A percentile compares a stretch with the other conserved stretches of the same genome.
Conservation (phyloP, 2,797 vertebrate genomes). For the Strix occidentalis region DNA sequence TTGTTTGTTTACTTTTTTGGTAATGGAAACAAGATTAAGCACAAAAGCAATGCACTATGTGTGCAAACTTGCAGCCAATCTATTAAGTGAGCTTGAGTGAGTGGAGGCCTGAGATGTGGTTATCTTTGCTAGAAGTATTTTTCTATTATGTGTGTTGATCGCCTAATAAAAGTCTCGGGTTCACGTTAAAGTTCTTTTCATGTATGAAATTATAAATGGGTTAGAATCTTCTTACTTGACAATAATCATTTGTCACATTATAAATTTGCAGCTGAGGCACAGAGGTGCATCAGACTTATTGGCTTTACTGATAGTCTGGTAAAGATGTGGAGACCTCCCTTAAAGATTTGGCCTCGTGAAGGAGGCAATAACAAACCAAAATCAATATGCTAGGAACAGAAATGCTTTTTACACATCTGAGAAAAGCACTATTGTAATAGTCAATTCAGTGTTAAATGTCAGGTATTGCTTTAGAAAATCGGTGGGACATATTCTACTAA, state of each 20-base stretch:
- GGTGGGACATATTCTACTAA: rapidly evolving
- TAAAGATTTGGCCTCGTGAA: background rate
- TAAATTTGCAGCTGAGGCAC: background rate
- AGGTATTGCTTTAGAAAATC: background rate
- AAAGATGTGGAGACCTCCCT: background rate
- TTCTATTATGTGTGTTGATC: background rate
- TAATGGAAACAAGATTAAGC: background rate
- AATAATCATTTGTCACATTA: background rate
- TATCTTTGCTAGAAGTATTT: background rate
- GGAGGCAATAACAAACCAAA: background rate
- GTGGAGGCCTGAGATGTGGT: background rate
- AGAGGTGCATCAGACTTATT: background rate
- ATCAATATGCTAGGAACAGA: background rate
- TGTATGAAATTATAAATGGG: background rate
- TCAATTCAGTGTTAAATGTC: background rate
- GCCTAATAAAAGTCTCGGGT: background rate
- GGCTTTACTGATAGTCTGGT: background rate
- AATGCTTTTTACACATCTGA: background rate
- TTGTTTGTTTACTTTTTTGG: background rate
- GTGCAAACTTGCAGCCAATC: background rate
- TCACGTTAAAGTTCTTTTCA: background rate
- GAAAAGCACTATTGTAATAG: background rate
- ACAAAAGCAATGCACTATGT: background rate
- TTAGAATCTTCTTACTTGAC: background rate
- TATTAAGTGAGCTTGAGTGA: background rate